Evolutionary conservation across 2,113 vertebrate species (phyloP).

Genomic region (Cyrtonyx montezumae): DNA sequence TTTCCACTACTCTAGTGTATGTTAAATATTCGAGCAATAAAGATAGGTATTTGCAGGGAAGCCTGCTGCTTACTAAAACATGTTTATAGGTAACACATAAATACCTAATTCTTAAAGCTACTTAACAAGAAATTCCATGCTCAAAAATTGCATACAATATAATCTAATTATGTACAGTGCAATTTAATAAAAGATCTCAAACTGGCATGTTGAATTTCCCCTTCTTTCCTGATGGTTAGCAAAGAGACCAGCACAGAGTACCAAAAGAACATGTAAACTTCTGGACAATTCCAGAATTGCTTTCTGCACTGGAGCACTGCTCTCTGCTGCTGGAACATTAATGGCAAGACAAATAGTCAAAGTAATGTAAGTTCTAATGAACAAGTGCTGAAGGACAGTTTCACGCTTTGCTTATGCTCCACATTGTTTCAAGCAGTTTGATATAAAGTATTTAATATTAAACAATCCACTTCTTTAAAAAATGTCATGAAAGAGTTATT

Average conservation of each 20-base stretch:
- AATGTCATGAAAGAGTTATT: not conserved
- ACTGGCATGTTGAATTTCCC: not conserved
- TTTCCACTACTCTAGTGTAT: not conserved
- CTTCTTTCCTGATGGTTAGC: not conserved
- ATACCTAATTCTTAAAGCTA: not conserved
- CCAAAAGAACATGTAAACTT: not conserved
- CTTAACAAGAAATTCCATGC: not conserved
- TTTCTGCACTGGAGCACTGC: not conserved
- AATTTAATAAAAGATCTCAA: not conserved
- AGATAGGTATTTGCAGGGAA: not conserved
- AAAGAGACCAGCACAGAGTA: not conserved
- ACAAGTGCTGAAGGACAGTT: not conserved
- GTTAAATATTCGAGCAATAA: not conserved
- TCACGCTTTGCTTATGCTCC: not conserved
- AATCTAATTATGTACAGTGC: not conserved
- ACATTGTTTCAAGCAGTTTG: not conserved
- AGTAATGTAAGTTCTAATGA: slow-evolving; percentile 11
- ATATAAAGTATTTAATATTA: not conserved
- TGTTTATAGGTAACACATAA: not conserved
- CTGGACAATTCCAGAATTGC: not conserved
- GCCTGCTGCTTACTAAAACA: not conserved
- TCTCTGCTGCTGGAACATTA: not conserved
- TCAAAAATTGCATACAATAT: not conserved
- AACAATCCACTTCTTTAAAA: not conserved
- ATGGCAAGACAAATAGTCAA: not conserved